phyloP scores from a whole-genome alignment of 1,140 invertebrate species.

The roundworm (Caenorhabditis elegans) region WBcel235 BX284604.4:589001-589500 shows the following conservation, averaged over 20 bases:
- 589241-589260: background rate
- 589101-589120: no score
- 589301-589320: background rate
- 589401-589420: background rate
- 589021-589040: no score
- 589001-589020: no score
- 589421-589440: background rate
- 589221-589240: constrained; percentile 3
- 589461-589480: background rate
- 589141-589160: background rate
- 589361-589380: background rate
- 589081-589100: no score
- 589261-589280: background rate
- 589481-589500: no score
- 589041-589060: no score
- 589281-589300: background rate
- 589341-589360: background rate
- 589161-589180: background rate
- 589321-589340: background rate
- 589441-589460: background rate
- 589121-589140: background rate
- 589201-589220: background rate
- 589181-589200: background rate
- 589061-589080: no score
- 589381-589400: background rate